Base-by-base conservation (phyloP, 2,113 vertebrate species). In the Australoheros scitulus region DNA sequence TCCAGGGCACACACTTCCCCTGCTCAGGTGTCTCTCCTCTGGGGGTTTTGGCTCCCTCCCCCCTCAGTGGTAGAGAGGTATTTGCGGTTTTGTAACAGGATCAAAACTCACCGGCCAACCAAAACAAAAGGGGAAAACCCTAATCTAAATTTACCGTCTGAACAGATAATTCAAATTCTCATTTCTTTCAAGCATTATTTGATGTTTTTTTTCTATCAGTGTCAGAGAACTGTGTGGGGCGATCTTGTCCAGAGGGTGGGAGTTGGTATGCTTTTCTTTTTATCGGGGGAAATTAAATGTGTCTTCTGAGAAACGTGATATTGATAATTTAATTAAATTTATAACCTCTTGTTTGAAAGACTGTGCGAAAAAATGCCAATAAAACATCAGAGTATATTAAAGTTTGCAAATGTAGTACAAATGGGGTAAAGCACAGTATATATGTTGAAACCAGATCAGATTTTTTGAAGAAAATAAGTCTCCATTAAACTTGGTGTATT, bases 141-240 rank as follows among this genome's bases (percentile, higher is more conserved):
- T 89, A 90, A 94, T 93, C 89, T 83, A 91, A 89, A 91, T 88
- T 86, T 81, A 82, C 91, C 88, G 91, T 93, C 92, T 79, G 83
- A 89, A 81, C 76, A 90, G 84, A 92, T 92, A 80, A 90, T 77
- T 89, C 81, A 80, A 87, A 90, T 80, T 84, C 83, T 85, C 60
- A 3, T 92, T 88, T 83, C 82, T 82, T 78, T 83, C 55, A 34
- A 55, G 61, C 4, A 3, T 59, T 81, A 60, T 88, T 92, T 83
- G 38, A 57, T 88, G 9, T 76, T 89, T 87, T 82, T 89, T 60
- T 55, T 55, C 36, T 57, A 59, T 88, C 80, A 17, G 36, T 56
- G 15, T 89, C 83, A 17, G 76, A 32, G 47, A 84, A 34, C 3
- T 83, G 74, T 80, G 79, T 3, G 5, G 60, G 47, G 87, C 59